A percentile compares a stretch with the other conserved stretches of the same genome.
These are phyloP conservation scores for Carposina sasakii DNA, from an alignment of 1,140 invertebrate genomes.

Conservation along the genomic window DNA sequence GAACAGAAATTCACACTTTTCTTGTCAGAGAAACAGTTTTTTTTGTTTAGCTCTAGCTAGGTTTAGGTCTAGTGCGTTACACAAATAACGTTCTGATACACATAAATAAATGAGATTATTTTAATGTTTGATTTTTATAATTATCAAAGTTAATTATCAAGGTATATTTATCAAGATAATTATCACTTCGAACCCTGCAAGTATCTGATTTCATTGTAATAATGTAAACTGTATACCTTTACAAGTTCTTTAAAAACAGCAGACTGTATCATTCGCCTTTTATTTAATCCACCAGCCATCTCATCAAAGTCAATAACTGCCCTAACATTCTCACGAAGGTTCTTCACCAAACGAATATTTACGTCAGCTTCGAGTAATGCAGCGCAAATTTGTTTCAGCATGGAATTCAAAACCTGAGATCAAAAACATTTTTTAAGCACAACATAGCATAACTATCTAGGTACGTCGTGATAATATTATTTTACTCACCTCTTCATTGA, in stretches of 20 bases:
- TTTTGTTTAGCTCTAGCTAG: too few relatives aligned
- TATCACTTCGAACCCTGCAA: too few relatives aligned
- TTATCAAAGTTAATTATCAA: too few relatives aligned
- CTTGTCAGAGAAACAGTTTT: too few relatives aligned
- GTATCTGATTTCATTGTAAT: too few relatives aligned
- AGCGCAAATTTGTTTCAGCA: conserved; percentile 99
- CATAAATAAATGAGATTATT: too few relatives aligned
- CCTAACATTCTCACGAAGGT: conserved; percentile 98
- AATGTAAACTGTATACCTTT: conserved; percentile 77
- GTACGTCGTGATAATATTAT: neutral
- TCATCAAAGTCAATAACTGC: conserved; percentile 99
- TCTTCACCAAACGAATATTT: conserved; percentile 97
- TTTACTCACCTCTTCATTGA: conserved; percentile 94
- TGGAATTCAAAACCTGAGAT: conserved; percentile 95
- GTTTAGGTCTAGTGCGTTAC: too few relatives aligned
- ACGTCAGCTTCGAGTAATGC: conserved; percentile 99
- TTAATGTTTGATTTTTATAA: too few relatives aligned
- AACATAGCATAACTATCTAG: neutral
- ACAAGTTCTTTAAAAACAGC: conserved; percentile 99
- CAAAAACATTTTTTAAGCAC: neutral
- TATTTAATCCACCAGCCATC: conserved; percentile 99
- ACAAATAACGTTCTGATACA: too few relatives aligned
- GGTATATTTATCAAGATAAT: too few relatives aligned
- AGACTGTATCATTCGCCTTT: conserved; percentile 98
- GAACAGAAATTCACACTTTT: too few relatives aligned